These are phyloP conservation scores for Nomada ruficornis DNA, from an alignment of 2,888 invertebrate genomes.

Conservation along the genomic window DNA sequence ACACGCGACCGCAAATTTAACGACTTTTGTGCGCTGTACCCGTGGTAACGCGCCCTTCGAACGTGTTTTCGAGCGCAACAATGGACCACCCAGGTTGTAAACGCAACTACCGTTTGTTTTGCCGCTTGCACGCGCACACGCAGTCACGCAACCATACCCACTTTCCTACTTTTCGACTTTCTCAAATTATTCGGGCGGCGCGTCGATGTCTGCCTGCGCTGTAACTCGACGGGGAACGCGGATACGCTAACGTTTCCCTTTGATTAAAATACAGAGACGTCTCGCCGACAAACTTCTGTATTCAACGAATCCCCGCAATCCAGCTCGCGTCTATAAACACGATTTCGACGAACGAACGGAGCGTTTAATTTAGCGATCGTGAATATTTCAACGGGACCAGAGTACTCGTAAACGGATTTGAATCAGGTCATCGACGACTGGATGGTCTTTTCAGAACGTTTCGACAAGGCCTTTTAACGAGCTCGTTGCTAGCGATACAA, in stretches of 20 bases:
- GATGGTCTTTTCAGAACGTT: slow-evolving; percentile 9
- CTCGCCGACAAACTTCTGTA: slow-evolving; percentile 15
- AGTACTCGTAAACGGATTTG: slow-evolving; percentile 24
- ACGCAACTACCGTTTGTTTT: background rate
- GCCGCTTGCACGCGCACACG: too few relatives aligned
- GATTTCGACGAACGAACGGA: slow-evolving; percentile 27
- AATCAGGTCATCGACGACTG: slow-evolving; percentile 24
- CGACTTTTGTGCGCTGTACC: slow-evolving; percentile 34
- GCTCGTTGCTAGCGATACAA: background rate
- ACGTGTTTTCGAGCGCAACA: slow-evolving; percentile 4
- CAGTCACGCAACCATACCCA: background rate
- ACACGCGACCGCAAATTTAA: slow-evolving; percentile 52
- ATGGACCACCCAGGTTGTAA: slow-evolving; percentile 13
- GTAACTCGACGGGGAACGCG: slow-evolving; percentile 18
- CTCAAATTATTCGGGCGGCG: slow-evolving; percentile 39
- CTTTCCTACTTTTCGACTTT: slow-evolving; percentile 1
- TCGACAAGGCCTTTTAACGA: background rate
- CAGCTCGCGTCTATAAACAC: slow-evolving; percentile 34
- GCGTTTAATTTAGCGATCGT: slow-evolving; percentile 39
- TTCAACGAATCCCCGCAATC: slow-evolving; percentile 19
- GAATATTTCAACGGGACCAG: slow-evolving; percentile 40
- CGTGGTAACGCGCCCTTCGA: slow-evolving; percentile 2
- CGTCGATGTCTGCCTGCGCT: background rate
- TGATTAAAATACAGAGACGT: slow-evolving; percentile 57
- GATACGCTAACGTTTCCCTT: slow-evolving; percentile 36